A percentile compares a stretch with the other conserved stretches of the same genome.
These are phyloP conservation scores for Drosophila lowei DNA, from an alignment of 1,140 invertebrate species.

Conservation along the genomic window DNA sequence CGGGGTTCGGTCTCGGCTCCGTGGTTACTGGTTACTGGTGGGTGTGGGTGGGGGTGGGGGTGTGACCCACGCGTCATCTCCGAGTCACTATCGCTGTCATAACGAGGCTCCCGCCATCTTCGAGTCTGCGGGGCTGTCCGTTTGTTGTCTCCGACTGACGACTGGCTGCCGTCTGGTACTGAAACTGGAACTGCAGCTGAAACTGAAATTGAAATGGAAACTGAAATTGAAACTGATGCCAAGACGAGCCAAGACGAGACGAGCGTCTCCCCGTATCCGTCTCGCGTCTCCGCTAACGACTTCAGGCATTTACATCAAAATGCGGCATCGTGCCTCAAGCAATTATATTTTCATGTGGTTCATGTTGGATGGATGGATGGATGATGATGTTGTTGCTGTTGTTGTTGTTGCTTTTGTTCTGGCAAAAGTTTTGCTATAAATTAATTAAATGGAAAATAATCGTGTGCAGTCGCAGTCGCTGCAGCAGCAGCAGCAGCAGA, in stretches of 20 bases:
- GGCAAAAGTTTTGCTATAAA: conserved; percentile 54
- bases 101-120: too few relatives aligned
- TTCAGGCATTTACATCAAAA: conserved; percentile 52
- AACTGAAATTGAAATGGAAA: conserved; percentile 50
- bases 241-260: not conserved
- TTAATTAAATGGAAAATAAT: conserved; percentile 81
- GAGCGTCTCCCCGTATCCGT: not conserved
- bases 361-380: too few relatives aligned
- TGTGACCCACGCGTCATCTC: conserved; percentile 57
- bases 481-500: not conserved
- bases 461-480: conserved; percentile 50
- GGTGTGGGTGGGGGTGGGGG: conserved; percentile 38
- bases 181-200: too few relatives aligned
- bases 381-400: too few relatives aligned
- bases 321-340: conserved; percentile 64
- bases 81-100: conserved; percentile 2
- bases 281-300: conserved; percentile 38
- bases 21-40: not conserved
- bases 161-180: too few relatives aligned
- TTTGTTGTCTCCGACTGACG: conserved; percentile 8
- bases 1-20: not conserved
- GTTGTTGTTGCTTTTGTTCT: conserved; percentile 2
- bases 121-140: conserved; percentile 4
- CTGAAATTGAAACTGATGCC: conserved; percentile 34
- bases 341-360: conserved; percentile 64